Percentiles rank a stretch among this genome's conserved stretches.
phyloP scores from a whole-genome alignment of 2,888 invertebrate genomes.

The Bibio marci region DNA sequence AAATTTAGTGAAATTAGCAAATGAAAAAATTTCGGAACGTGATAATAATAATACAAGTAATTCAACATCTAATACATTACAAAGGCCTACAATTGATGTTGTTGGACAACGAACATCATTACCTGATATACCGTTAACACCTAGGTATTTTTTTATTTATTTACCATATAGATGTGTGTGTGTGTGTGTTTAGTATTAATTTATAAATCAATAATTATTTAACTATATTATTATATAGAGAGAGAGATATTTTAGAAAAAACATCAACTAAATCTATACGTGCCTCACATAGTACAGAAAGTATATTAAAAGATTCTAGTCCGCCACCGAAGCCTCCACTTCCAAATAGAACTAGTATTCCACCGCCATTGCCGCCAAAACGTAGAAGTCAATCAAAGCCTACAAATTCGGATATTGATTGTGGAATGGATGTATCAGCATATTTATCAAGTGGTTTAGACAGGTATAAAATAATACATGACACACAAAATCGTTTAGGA shows the following conservation, averaged over 20 bases:
- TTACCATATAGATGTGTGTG: neutral
- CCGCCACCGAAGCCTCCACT: constrained; percentile 83
- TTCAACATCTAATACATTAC: constrained; percentile 19
- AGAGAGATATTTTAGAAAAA: constrained; percentile 29
- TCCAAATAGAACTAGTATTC: constrained; percentile 42
- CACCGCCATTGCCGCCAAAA: constrained; percentile 67
- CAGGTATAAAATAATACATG: constrained; percentile 19
- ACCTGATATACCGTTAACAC: constrained; percentile 68
- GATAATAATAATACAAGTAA: constrained; percentile 14
- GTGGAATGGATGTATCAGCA: constrained; percentile 33
- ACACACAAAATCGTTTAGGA: neutral
- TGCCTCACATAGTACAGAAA: constrained; percentile 68
- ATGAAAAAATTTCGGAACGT: constrained; percentile 60
- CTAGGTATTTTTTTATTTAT: constrained; percentile 52
- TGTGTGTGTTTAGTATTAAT: neutral
- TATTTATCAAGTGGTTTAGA: constrained; percentile 46
- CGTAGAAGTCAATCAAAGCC: constrained; percentile 35
- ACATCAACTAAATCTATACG: constrained; percentile 41
- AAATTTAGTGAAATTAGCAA: constrained; percentile 59
- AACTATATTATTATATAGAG: too few relatives aligned
- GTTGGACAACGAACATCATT: constrained; percentile 47
- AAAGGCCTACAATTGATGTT: constrained; percentile 26
- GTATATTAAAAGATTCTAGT: constrained; percentile 51
- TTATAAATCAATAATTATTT: neutral
- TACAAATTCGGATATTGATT: constrained; percentile 27